phyloP scores from a whole-genome alignment of 2,113 vertebrate genomes.

The Scomber scombrus region DNA sequence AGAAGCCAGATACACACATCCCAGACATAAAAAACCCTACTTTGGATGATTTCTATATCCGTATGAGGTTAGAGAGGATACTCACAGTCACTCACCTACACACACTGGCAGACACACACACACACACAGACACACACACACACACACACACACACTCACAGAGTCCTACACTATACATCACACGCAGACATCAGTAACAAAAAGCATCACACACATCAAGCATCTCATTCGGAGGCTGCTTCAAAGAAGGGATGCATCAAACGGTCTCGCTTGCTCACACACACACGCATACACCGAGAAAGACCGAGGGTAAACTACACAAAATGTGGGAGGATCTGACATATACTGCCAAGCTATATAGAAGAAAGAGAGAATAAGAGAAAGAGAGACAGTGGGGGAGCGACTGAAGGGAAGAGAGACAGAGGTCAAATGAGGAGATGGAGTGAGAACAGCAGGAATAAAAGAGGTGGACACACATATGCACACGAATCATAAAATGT shows the following conservation, averaged over 20 bases:
- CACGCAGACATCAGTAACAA: constrained; percentile 44
- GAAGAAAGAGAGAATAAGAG: constrained; percentile 6
- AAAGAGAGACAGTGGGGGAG: neutral
- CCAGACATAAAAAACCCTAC: constrained; percentile 4
- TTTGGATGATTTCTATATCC: constrained; percentile 14
- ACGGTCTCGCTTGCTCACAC: neutral
- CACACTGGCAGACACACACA: neutral
- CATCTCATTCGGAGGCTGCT: constrained; percentile 34
- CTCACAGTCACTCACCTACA: neutral
- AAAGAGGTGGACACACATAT: neutral
- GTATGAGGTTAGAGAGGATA: constrained; percentile 21
- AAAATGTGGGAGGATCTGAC: constrained; percentile 52
- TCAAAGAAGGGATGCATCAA: constrained; percentile 50
- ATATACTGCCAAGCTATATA: constrained; percentile 27
- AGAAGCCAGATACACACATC: neutral
- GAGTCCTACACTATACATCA: constrained; percentile 42
- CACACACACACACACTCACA: constrained; percentile 3
- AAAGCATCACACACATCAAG: constrained; percentile 57
- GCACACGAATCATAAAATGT: constrained; percentile 10
- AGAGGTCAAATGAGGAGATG: constrained; percentile 66
- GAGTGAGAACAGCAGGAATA: constrained; percentile 33
- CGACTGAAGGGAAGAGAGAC: neutral
- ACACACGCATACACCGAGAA: neutral
- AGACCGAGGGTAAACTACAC: constrained; percentile 23
- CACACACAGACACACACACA: constrained; percentile 1